Percentiles rank a stretch among this genome's conserved stretches.
These are phyloP conservation scores for Phylloscopus trochilus DNA, from an alignment of 2,113 vertebrate species.

Conservation along the genomic window DNA sequence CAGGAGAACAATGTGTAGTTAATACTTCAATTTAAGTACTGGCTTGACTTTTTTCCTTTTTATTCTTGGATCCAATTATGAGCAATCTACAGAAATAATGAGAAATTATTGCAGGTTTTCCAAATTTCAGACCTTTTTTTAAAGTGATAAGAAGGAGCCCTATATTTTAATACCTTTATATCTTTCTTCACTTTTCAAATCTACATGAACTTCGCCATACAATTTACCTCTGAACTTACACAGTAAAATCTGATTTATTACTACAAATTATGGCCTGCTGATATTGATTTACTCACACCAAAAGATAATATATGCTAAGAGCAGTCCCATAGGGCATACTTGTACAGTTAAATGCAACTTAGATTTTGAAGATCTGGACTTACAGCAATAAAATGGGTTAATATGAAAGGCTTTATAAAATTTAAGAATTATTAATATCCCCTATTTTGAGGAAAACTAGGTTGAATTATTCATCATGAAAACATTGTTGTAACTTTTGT, in stretches of 20 bases:
- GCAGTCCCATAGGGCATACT: neutral
- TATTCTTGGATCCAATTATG: constrained; percentile 58
- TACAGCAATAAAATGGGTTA: neutral
- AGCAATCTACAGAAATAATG: constrained; percentile 45
- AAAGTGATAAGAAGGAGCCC: neutral
- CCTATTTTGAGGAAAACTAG: neutral
- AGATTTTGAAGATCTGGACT: neutral
- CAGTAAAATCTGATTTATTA: neutral
- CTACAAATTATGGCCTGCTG: neutral
- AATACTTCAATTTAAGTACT: constrained; percentile 57
- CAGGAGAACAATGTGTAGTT: constrained; percentile 36
- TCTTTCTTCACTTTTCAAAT: neutral
- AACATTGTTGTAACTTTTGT: neutral
- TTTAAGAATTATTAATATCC: neutral
- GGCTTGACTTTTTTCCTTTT: constrained; percentile 31
- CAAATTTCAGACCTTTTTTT: constrained; percentile 7
- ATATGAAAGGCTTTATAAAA: neutral
- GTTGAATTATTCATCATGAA: neutral
- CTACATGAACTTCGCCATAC: neutral
- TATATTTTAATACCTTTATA: neutral
- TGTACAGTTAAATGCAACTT: neutral
- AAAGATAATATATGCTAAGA: neutral
- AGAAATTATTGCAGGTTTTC: constrained; percentile 50
- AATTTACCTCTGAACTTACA: constrained; percentile 41
- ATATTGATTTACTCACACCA: constrained; percentile 25